Conservation (phyloP, 2,113 vertebrate genomes). For the Cheirogaleus medius region DNA sequence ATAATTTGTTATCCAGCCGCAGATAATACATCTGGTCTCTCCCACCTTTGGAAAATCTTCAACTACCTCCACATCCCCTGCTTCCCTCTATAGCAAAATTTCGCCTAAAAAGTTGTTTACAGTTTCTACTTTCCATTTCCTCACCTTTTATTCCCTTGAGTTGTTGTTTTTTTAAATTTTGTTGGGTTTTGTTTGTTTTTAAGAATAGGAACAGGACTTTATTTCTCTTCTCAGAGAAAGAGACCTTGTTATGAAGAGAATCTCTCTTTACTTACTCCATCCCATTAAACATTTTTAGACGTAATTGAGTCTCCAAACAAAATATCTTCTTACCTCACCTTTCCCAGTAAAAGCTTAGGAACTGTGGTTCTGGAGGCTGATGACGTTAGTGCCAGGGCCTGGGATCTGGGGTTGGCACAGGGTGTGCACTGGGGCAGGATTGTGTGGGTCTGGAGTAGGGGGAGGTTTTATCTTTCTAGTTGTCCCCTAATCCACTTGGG, state of each 20-base stretch:
- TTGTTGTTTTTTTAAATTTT: not conserved
- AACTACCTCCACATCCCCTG: not conserved
- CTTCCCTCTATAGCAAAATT: not conserved
- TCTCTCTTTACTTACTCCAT: not conserved
- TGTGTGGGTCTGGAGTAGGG: not conserved
- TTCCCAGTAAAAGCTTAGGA: not conserved
- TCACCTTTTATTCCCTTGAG: not conserved
- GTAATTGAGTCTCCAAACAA: not conserved
- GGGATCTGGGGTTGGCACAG: not conserved
- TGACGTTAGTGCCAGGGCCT: not conserved
- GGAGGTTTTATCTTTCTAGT: not conserved
- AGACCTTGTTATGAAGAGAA: not conserved
- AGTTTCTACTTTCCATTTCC: not conserved
- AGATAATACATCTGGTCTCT: not conserved
- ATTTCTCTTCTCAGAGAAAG: not conserved
- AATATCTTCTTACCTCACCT: not conserved
- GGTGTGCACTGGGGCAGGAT: not conserved
- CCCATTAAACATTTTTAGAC: not conserved
- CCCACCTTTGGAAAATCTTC: not conserved
- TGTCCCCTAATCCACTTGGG: not conserved
- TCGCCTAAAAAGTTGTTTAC: not conserved
- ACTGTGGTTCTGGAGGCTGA: not conserved
- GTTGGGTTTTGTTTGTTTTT: not conserved
- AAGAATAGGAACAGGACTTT: not conserved
- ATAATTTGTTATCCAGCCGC: not conserved